Conservation (phyloP, 2,113 vertebrate species). For the Gavialis gangeticus region DNA sequence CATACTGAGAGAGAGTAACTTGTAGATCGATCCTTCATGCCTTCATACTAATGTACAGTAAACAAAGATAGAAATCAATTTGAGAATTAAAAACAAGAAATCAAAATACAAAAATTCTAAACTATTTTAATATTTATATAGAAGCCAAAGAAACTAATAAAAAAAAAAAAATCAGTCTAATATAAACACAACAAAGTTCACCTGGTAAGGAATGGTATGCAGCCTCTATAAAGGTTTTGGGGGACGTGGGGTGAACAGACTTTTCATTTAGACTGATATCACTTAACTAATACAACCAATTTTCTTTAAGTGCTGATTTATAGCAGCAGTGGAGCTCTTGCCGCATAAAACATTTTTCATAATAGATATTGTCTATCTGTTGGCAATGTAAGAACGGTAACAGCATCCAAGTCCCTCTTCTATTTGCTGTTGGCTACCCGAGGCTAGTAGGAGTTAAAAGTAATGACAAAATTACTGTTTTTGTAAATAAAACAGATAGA, state of each 20-base stretch:
- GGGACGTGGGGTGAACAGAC: background rate
- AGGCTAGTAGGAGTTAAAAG: background rate
- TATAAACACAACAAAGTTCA: background rate
- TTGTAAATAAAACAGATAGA: background rate
- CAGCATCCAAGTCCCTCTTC: background rate
- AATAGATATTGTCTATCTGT: background rate
- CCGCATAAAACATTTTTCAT: background rate
- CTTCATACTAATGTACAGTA: constrained; percentile 57
- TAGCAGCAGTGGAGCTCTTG: background rate
- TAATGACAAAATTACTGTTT: background rate
- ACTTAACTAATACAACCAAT: too few relatives aligned
- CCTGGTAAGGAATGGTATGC: background rate
- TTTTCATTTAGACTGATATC: background rate
- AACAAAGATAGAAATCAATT: constrained; percentile 11
- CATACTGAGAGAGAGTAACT: constrained; percentile 57
- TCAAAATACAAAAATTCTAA: background rate
- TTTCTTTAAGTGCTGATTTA: background rate
- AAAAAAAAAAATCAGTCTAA: background rate
- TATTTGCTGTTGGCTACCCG: background rate
- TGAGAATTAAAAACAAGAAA: background rate
- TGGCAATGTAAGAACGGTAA: background rate
- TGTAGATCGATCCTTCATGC: constrained; percentile 57
- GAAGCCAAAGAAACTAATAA: background rate
- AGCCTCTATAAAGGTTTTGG: background rate
- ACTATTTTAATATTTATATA: background rate